These are phyloP conservation scores for Tyria jacobaeae DNA, from an alignment of 2,888 invertebrate species.

Conservation along the genomic window DNA sequence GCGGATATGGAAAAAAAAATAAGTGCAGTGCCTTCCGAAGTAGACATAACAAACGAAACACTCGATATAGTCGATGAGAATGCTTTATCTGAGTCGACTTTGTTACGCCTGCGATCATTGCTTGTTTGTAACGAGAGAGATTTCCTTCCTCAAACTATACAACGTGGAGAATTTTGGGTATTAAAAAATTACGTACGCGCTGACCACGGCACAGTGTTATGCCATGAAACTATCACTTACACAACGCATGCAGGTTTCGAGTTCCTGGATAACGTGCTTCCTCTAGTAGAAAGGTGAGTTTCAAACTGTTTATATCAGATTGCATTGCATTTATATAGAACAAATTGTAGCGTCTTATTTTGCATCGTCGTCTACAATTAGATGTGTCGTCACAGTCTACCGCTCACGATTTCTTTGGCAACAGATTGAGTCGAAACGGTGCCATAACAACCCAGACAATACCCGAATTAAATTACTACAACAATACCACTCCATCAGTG, in stretches of 20 bases:
- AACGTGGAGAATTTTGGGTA: conserved; percentile 95
- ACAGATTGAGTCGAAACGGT: conserved; percentile 42
- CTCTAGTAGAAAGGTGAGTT: conserved; percentile 90
- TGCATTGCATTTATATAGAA: conserved; percentile 27
- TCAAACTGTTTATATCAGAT: conserved; percentile 21
- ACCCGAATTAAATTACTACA: conserved; percentile 40
- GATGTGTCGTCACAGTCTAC: conserved; percentile 55
- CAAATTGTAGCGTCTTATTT: conserved; percentile 25
- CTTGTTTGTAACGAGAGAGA: conserved; percentile 89
- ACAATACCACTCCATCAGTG: conserved; percentile 30
- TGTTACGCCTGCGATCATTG: conserved; percentile 74
- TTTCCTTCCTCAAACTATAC: conserved; percentile 87
- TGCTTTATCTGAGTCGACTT: conserved; percentile 70
- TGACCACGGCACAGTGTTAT: conserved; percentile 88
- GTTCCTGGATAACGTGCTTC: conserved; percentile 95
- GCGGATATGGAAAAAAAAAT: conserved; percentile 72
- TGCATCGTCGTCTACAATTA: conserved; percentile 52
- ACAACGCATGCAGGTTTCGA: conserved; percentile 97
- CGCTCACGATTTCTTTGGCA: conserved; percentile 64
- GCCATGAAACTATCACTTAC: conserved; percentile 95
- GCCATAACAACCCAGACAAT: conserved; percentile 45
- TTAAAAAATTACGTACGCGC: conserved; percentile 94
- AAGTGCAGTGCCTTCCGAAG: conserved; percentile 68
- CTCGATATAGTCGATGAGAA: conserved; percentile 75
- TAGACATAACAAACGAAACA: conserved; percentile 69